phyloP scores from a whole-genome alignment of 2,113 vertebrate genomes.

The Cricetomys ansorgei region DNA sequence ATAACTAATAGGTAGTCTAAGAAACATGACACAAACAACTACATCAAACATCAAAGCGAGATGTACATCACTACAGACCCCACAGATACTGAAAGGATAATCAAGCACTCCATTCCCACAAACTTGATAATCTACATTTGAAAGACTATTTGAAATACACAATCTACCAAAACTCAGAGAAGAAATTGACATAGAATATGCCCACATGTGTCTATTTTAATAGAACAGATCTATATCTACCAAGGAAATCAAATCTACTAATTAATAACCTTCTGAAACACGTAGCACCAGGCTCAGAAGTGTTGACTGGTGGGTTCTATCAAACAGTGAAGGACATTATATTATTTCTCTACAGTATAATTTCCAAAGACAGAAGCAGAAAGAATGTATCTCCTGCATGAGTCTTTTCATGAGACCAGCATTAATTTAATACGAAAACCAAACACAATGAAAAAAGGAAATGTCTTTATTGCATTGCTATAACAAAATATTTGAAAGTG shows the following conservation, averaged over 20 bases:
- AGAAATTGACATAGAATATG: neutral
- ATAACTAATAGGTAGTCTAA: neutral
- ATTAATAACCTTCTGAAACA: neutral
- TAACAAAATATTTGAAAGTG: neutral
- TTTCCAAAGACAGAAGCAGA: neutral
- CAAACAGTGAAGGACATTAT: neutral
- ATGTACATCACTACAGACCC: neutral
- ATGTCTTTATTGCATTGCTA: neutral
- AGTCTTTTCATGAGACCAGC: neutral
- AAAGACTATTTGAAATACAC: neutral
- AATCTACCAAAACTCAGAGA: neutral
- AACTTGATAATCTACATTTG: neutral
- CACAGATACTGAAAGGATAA: neutral
- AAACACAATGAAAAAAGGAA: neutral
- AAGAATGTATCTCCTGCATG: neutral
- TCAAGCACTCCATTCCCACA: neutral
- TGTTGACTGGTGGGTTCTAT: neutral
- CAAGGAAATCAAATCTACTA: neutral
- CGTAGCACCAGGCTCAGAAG: neutral
- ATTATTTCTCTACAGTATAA: neutral
- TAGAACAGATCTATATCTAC: neutral
- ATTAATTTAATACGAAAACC: neutral
- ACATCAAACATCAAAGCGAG: neutral
- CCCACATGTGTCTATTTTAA: neutral
- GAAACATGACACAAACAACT: neutral